Base-by-base conservation (phyloP, 2,888 invertebrate species). In the Eulithis prunata region DNA sequence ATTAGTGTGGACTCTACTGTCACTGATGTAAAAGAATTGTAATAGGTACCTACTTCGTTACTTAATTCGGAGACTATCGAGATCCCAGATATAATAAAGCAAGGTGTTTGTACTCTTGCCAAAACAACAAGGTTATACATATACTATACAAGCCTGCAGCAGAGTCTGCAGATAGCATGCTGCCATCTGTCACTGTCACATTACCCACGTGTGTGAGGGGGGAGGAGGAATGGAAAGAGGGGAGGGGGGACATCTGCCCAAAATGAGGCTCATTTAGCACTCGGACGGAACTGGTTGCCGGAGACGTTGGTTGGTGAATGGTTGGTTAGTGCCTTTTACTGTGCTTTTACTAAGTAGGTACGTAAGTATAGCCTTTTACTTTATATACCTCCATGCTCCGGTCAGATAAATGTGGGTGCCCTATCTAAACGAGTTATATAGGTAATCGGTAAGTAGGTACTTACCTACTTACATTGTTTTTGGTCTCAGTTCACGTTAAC, bases 221-320 rank as follows among this genome's bases (percentile, higher is more conserved):
- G 13, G n/a, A 1, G 47, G 46, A 7, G n/a, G 57, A 1, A 14
- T 12, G 58, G 58, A 8, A 21, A 8, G 46, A 12, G 14, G 43
- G 46, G 10, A 11, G 14, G 14, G 43, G 28, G 47, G 54, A 55
- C 49, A 61, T 61, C 55, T 47, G 49, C 5, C 41, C 11, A 36
- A 55, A 49, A 55, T n/a, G 49, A 55, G 55, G 55, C 61, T 49
- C 54, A 49, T 61, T 55, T 41, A 41, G 49, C 55, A 57, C 57
- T 32, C 55, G 61, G 13, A 38, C 13, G 55, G 21, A 3, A 8
- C 41, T 0, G 8, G 62, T 41, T 47, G 61, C 13, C 43, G 43
- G 46, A 12, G 54, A 46, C 54, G 32, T 8, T 61, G 46, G 14
- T 47, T 46, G 60, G 41, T n/a, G 45, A 7, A 13, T 47, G 47